Conservation (phyloP, 1,140 invertebrate species). For the Zaprionus nigranus region DNA sequence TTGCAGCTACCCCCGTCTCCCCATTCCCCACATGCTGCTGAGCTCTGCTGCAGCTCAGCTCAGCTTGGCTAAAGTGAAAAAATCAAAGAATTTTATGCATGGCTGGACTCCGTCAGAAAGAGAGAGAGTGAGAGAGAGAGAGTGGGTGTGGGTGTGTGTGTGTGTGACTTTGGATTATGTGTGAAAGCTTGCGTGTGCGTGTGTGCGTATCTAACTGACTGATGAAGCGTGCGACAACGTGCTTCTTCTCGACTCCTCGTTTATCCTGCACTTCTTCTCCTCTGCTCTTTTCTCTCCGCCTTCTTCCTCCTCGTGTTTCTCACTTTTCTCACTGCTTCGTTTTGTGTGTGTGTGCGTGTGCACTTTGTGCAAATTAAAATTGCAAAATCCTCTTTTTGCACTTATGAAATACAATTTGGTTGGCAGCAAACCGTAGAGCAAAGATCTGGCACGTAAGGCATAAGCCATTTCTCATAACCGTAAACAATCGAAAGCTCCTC, state of each 20-base stretch:
- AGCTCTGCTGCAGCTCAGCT: conserved; percentile 27
- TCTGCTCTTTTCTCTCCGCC: background rate
- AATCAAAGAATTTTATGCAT: conserved; percentile 57
- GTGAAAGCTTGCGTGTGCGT: conserved; percentile 2
- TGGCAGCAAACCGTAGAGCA: conserved; percentile 23
- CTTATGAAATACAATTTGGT: conserved; percentile 60
- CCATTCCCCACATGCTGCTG: too few species aligned
- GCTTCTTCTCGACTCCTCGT: background rate
- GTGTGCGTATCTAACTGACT: conserved; percentile 55
- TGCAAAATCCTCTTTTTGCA: conserved; percentile 73
- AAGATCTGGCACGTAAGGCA: conserved; percentile 47
- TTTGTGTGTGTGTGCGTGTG: conserved; percentile 46
- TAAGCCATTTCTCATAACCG: conserved; percentile 59
- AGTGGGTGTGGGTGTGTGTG: background rate
- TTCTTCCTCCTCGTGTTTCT: background rate
- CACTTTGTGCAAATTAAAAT: conserved; percentile 80
- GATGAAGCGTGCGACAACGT: conserved; percentile 48
- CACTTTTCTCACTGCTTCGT: background rate
- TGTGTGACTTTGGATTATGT: conserved; percentile 8
- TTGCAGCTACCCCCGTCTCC: too few species aligned
- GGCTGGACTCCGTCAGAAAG: conserved; percentile 4
- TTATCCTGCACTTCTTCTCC: conserved; percentile 4
- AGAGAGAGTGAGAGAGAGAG: background rate
- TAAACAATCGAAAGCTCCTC: conserved; percentile 59
- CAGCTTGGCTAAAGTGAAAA: conserved; percentile 38